Base-by-base conservation (phyloP, 2,113 vertebrate genomes). In the Phaethon lepturus region DNA sequence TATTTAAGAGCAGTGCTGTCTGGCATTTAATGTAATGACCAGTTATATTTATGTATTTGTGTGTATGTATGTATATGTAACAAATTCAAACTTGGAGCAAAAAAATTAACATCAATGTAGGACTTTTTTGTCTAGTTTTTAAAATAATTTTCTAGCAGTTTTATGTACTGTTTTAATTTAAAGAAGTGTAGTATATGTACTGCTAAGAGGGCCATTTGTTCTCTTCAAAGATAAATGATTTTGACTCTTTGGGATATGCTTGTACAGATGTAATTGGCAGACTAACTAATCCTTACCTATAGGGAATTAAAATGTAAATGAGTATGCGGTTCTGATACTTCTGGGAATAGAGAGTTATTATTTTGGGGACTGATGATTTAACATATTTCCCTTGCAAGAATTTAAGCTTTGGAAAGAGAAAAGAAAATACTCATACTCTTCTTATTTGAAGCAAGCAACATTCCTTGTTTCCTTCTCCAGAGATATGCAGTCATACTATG, bases 401-500 rank as follows among this genome's bases (percentile, higher is more conserved):
- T 66, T 38, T 31, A 73, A 42, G 17, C 63, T 95, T 84, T 74
- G 52, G 25, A 68, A 91, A 78, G 56, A 78, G n/a, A 58, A 50
- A 59, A 68, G 18, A 80, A 86, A 84, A 81, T 87, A 8, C 9
- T 91, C 9, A 10, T 71, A 24, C 31, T 72, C 8, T 53, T 76
- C 19, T 52, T 49, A 22, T 10, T 67, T 93, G 44, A 76, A 59
- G 18, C 60, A 33, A 92, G 10, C 44, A 59, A 11, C 7, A 3
- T 52, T 81, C 25, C 92, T 72, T 69, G 5, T 91, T 94, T 98
- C n/a, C 78, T 82, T 96, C 56, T 94, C 55, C 96, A 99, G 99
- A 98, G 99, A 99, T 93, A 99, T 99, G 62, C 99, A 99, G 96
- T 99, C 99, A 6, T 99, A 99, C 66, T 99, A 99, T 42, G 99